Base-by-base conservation (phyloP, 2,888 invertebrate genomes). In the Cheilosia grossa region DNA sequence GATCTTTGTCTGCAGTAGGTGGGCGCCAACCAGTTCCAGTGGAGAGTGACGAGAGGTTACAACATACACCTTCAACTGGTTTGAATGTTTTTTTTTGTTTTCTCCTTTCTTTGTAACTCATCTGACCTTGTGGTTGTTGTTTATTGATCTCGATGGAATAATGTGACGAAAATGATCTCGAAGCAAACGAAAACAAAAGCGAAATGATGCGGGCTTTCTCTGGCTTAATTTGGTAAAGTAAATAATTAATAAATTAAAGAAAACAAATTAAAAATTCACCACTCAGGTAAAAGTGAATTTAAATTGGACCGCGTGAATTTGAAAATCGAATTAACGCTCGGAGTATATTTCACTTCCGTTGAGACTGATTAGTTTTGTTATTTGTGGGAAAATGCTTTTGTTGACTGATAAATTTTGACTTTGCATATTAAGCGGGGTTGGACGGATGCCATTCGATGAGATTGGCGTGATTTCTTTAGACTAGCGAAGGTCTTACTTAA, bases 121-220 rank as follows among this genome's bases (percentile, higher is more conserved):
- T 9, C 47, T 58, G 69, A 69, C 69, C 69, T 69, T 58, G 58
- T 17, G 10, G 27, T 15, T 42, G 5, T 3, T 58, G 33, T 37
- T 42, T 19, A 3, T 27, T 69, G 47, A 58, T 69, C 47, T 47
- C 24, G 17, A 47, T 58, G 30, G 47, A 69, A 58, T 47, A 33
- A 69, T 1, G 33, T 47, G 21, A 58, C 21, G 37, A 58, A 47
- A 49, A 47, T 47, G 6, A 21, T 21, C 13, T 1, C 24, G 7
- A 33, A 30, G 19, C 21, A 49, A 49, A 37, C 58, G 69, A 47
- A 56, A 69, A 47, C 10, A 69, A 69, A 69, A 58, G 63, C 21
- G n/a, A 56, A 44, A 33, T 19, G 30, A 3, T 44, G 27, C 17
- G 15, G 2, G 37, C 69, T 69, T 69, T 69, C 69, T 24, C 69